Evolutionary conservation across 2,797 vertebrate species (phyloP), one percentile per base, ranked within the genome.

Genomic region (Sylvilagus floridanus): DNA sequence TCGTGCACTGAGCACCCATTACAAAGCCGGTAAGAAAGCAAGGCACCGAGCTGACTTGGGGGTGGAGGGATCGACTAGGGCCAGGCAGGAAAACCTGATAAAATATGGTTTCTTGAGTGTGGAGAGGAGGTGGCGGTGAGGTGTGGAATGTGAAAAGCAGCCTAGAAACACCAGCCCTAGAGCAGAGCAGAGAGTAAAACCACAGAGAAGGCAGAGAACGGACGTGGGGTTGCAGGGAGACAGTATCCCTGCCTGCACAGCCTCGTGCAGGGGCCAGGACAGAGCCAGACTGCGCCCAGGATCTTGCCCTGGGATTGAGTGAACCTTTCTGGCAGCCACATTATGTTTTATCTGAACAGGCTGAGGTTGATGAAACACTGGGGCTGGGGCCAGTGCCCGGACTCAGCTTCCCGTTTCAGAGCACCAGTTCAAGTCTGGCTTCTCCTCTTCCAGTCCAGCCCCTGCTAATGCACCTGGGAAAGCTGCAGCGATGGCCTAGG

Each of bases 191-290:
- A 77, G n/a, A 78, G 30, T 12, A 14, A 65, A 78, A 8, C 6
- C 28, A 10, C 10, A 14, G 62, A 69, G 32, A 42, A 37, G 52
- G 32, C 22, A 9, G 32, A 79, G 66, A 12, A n/a, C 3, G 24
- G 35, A 24, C 4, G 14, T 0, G 2, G 11, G 22, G 54, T 47
- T 10, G 9, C 11, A 32, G 11, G 28, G 24, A 21, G n/a, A 37
- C 24, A 52, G 66, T 30, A 30, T 3, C 24, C 35, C 42, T 21
- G 17, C 30, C 68, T 37, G 57, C 57, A 28, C 9, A 13, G 72
- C n/a, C 9, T 0, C 0, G 37, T 7, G 12, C 72, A 12, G 1
- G 6, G 3, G 0, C 1, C 5, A 35, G 52, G 37, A 28, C 30
- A n/a, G 28, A 52, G 75, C 65, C 10, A 1, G 5, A 32, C 32